Percentiles rank a stretch among this genome's conserved stretches.
Evolutionary conservation across 2,888 invertebrate genomes (phyloP).

Genomic region (Synanthedon tipuliformis): DNA sequence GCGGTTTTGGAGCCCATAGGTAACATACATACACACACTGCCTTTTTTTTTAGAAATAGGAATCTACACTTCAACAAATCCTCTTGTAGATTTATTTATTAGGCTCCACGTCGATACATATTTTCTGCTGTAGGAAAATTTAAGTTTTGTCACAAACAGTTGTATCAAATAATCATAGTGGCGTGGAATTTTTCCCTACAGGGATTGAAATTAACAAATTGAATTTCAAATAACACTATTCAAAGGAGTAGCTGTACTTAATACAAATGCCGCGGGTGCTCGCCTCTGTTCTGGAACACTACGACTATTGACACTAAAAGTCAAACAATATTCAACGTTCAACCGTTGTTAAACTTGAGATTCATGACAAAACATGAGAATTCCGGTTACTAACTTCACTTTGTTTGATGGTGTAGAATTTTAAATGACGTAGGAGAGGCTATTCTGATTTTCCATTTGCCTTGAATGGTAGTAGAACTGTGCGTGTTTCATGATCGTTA

Average conservation of each 20-base stretch:
- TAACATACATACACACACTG: too few relatives aligned
- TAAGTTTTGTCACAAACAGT: too few relatives aligned
- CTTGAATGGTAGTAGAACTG: slow-evolving; percentile 16
- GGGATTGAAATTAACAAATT: not conserved
- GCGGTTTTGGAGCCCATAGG: too few relatives aligned
- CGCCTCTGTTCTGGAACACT: too few relatives aligned
- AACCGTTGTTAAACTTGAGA: not conserved
- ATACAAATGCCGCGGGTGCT: not conserved
- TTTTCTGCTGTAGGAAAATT: too few relatives aligned
- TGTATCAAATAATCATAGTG: too few relatives aligned
- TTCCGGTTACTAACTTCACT: not conserved
- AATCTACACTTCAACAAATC: too few relatives aligned
- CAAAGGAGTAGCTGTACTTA: not conserved
- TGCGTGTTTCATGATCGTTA: slow-evolving; percentile 26
- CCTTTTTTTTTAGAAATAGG: too few relatives aligned
- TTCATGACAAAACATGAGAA: not conserved
- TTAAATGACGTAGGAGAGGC: not conserved
- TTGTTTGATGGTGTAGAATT: not conserved
- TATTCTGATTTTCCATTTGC: slow-evolving; percentile 12
- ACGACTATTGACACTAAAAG: not conserved
- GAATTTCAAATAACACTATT: not conserved
- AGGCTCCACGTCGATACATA: too few relatives aligned
- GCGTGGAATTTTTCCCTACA: not conserved
- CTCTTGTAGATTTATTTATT: too few relatives aligned
- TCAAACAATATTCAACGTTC: not conserved